Base-by-base conservation (phyloP, 2,888 invertebrate genomes). In the Megastigmus dorsalis region DNA sequence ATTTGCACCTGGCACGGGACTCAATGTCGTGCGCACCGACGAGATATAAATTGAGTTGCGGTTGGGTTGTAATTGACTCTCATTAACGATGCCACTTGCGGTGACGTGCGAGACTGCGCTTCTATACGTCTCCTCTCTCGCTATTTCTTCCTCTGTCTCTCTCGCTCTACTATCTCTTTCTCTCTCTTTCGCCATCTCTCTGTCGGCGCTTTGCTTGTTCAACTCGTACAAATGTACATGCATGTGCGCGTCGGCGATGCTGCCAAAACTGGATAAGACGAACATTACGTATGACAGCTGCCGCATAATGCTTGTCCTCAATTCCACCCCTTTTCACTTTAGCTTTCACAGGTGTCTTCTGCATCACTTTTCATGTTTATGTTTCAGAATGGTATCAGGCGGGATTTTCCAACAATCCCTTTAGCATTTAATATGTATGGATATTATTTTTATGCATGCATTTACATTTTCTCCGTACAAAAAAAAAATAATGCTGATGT, bases 41-140 rank as follows among this genome's bases (percentile, higher is more conserved):
- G 67, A 73, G 69, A 79, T 82, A 79, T 75, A 79, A 80, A 83
- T 82, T 80, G 79, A 78, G 76, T 80, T 78, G 79, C 70, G 79
- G 79, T 72, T 45, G 59, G 54, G 50, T 57, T 70, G 62, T 80
- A 81, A 82, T 82, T 79, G 79, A 74, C 65, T 73, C 75, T 75
- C 78, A 81, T 82, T 80, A 81, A 80, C 76, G 67, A 67, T 67
- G 73, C 74, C 74, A 74, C 73, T 79, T 77, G 77, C 50, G 67
- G 66, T 62, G 45, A 71, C 66, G 52, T 52, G 66, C 18, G 43
- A 33, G 6, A 10, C 68, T 68, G 3, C 18, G 28, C 26, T 28
- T 18, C 28, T 4, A 3, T 48, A 20, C n/a, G 36, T 62, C 10
- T 3, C n/a, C 23, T 23, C 30, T n/a, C 18, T 30, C 48, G 15